Evolutionary conservation across 1,140 invertebrate genomes (phyloP).

Genomic region (Drosophila gunungcola): DNA sequence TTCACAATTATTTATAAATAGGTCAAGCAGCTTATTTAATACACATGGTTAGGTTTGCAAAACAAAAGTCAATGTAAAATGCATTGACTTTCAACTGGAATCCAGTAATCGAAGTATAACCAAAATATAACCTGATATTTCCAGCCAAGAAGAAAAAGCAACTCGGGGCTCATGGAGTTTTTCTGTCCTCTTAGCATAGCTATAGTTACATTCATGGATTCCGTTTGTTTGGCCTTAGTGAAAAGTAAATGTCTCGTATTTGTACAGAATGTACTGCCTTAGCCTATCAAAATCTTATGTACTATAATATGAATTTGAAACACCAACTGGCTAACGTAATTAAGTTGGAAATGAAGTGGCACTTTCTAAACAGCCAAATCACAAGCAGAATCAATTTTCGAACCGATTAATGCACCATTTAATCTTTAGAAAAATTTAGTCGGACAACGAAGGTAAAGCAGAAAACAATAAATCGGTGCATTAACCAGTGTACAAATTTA

Average conservation of each 20-base stretch:
- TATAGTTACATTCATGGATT: conserved; percentile 14
- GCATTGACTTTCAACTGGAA: conserved; percentile 20
- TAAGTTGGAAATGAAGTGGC: conserved; percentile 55
- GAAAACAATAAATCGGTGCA: conserved; percentile 7
- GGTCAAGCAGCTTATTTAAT: conserved; percentile 36
- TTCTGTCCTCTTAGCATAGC: conserved; percentile 15
- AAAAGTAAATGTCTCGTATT: conserved; percentile 43
- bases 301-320: conserved; percentile 29
- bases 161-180: conserved; percentile 35
- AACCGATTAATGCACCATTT: conserved; percentile 1
- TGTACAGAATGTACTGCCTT: conserved; percentile 9
- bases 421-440: neutral
- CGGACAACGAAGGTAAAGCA: neutral
- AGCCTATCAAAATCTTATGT: conserved; percentile 26
- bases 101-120: conserved; percentile 11
- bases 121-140: conserved; percentile 6
- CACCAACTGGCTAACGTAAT: conserved; percentile 34
- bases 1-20: conserved; percentile 58
- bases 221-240: conserved; percentile 8
- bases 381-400: conserved; percentile 24
- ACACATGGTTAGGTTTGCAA: conserved; percentile 5
- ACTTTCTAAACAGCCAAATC: conserved; percentile 59
- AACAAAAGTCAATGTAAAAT: conserved; percentile 29
- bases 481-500: conserved; percentile 7
- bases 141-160: conserved; percentile 17